A percentile compares a stretch with the other conserved stretches of the same genome.
Evolutionary conservation across 2,113 vertebrate genomes (phyloP).

Genomic region (rat (Rattus norvegicus)): GRCr8 NC_086031.1:82118001-82118500

Average conservation of each 20-base stretch:
- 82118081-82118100: not conserved
- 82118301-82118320: not conserved
- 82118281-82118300: not conserved
- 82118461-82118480: not conserved
- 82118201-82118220: not conserved
- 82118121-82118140: not conserved
- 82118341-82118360: not conserved
- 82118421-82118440: not conserved
- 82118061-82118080: not conserved
- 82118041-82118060: not conserved
- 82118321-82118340: not conserved
- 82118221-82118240: not conserved
- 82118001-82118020: not conserved
- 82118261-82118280: not conserved
- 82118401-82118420: not conserved
- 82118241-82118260: not conserved
- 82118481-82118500: not conserved
- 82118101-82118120: not conserved
- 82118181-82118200: not conserved
- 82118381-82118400: not conserved
- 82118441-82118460: not conserved
- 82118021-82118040: not conserved
- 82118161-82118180: not conserved
- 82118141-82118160: not conserved
- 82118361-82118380: not conserved